phyloP scores from a whole-genome alignment of 53 echinoderm and acorn worm genomes.

The Zoroaster sp. region DNA sequence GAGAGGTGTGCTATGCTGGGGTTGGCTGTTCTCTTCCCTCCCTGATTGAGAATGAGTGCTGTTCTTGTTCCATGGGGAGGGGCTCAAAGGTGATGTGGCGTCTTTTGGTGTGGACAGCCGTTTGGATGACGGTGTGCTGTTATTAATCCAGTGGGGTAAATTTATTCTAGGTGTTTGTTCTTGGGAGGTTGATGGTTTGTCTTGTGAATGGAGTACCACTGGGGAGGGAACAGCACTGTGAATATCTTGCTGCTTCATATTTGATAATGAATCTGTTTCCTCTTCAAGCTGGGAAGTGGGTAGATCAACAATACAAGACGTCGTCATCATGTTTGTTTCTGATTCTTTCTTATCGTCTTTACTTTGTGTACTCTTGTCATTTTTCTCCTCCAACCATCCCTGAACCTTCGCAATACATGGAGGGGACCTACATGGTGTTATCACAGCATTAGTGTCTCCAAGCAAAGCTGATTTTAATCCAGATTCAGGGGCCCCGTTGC shows the following conservation, averaged over 20 bases:
- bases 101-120: background rate
- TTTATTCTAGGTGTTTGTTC: background rate
- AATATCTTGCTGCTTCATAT: background rate
- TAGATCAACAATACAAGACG: background rate
- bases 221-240: background rate
- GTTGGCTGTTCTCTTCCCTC: slow-evolving; percentile 37
- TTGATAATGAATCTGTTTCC: background rate
- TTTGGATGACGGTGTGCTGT: slow-evolving; percentile 12
- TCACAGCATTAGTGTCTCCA: slow-evolving; percentile 61
- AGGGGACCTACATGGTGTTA: slow-evolving; percentile 80
- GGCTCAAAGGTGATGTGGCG: background rate
- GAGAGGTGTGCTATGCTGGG: slow-evolving; percentile 71
- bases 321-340: too few species aligned
- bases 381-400: slow-evolving; percentile 71
- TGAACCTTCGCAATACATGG: slow-evolving; percentile 58
- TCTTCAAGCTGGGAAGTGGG: background rate
- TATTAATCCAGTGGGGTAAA: background rate
- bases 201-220: background rate
- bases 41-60: background rate
- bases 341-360: background rate
- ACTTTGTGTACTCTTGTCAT: background rate
- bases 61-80: background rate
- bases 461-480: slow-evolving; percentile 39
- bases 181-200: background rate
- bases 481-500: slow-evolving; percentile 60